phyloP scores from a whole-genome alignment of 2,797 vertebrate genomes.

The Sternarchorhynchus goeldii region DNA sequence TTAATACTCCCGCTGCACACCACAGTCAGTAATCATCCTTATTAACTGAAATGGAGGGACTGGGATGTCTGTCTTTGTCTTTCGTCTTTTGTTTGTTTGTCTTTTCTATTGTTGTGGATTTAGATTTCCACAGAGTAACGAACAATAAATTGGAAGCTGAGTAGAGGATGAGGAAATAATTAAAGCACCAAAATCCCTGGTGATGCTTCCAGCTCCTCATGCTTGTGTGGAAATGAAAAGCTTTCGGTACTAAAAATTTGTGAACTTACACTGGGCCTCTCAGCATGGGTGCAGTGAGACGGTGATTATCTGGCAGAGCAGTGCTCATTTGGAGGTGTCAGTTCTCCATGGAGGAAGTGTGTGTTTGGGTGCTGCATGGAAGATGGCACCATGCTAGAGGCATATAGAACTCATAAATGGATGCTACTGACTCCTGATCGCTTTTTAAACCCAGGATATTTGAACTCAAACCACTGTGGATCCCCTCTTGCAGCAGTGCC shows the following conservation, averaged over 20 bases:
- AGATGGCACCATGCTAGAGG: neutral
- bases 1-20: neutral
- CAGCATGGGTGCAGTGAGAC: conserved; percentile 3
- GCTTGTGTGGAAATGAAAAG: conserved; percentile 43
- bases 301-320: conserved; percentile 34
- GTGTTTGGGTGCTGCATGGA: neutral
- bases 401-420: conserved; percentile 17
- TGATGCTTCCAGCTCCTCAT: conserved; percentile 11
- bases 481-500: neutral
- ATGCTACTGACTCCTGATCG: conserved; percentile 23
- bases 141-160: conserved; percentile 34
- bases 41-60: conserved; percentile 1
- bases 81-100: conserved; percentile 10
- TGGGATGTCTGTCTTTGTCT: neutral
- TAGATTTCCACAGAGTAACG: neutral
- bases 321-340: conserved; percentile 18
- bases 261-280: conserved; percentile 35
- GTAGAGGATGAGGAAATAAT: conserved; percentile 17
- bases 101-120: conserved; percentile 6
- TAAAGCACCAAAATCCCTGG: conserved; percentile 10
- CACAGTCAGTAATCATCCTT: conserved; percentile 1
- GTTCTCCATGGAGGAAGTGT: conserved; percentile 3
- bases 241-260: conserved; percentile 28
- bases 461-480: conserved; percentile 25
- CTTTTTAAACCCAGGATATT: neutral